phyloP scores from a whole-genome alignment of 2,113 vertebrate genomes.

The Pagrus major region DNA sequence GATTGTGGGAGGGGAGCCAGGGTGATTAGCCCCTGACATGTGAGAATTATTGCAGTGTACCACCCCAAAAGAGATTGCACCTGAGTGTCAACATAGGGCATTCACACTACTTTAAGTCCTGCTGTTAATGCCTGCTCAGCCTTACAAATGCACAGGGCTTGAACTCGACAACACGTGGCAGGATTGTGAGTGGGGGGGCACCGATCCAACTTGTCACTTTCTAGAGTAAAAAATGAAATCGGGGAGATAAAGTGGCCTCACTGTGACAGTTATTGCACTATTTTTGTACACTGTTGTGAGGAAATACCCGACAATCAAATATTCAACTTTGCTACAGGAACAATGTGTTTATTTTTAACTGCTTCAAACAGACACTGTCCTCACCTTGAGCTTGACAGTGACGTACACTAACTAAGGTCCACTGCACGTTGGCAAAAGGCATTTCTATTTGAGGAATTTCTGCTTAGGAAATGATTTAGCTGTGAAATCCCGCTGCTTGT shows the following conservation, averaged over 20 bases:
- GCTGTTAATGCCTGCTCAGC: slow-evolving; percentile 22
- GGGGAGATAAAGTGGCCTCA: neutral
- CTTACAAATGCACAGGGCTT: neutral
- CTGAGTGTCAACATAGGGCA: slow-evolving; percentile 36
- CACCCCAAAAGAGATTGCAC: slow-evolving; percentile 58
- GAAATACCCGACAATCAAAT: slow-evolving; percentile 32
- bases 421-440: neutral
- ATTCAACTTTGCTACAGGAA: slow-evolving; percentile 10
- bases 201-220: neutral
- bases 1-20: slow-evolving; percentile 76
- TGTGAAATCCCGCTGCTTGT: slow-evolving; percentile 35
- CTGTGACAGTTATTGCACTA: neutral
- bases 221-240: neutral
- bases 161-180: slow-evolving; percentile 22
- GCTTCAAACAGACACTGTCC: neutral
- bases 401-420: slow-evolving; percentile 20
- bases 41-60: slow-evolving; percentile 65
- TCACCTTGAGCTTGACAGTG: slow-evolving; percentile 18
- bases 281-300: too few species aligned
- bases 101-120: slow-evolving; percentile 35
- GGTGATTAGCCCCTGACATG: slow-evolving; percentile 72
- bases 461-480: slow-evolving; percentile 30
- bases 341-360: slow-evolving; percentile 50
- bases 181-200: slow-evolving; percentile 2
- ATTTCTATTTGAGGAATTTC: slow-evolving; percentile 3